Evolutionary conservation across 2,888 invertebrate genomes (phyloP).

Genomic region (Heliothis peltigera): DNA sequence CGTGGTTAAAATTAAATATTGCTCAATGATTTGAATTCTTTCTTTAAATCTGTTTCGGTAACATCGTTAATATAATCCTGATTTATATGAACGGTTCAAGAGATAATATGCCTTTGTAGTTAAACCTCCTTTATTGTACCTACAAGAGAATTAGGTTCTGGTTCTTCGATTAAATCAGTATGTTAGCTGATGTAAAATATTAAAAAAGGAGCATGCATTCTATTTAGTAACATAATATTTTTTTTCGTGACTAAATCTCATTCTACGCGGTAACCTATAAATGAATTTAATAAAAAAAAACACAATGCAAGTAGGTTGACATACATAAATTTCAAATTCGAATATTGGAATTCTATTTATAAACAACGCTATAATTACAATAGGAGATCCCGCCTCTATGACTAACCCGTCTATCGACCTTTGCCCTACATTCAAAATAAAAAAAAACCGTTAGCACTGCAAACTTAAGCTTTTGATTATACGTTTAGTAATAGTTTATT

Average conservation of each 20-base stretch:
- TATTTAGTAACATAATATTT: no score
- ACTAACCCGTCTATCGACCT: constrained; percentile 40
- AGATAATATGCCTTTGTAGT: constrained; percentile 27
- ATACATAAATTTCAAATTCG: no score
- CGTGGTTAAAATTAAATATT: constrained; percentile 39
- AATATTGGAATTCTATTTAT: no score
- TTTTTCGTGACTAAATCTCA: no score
- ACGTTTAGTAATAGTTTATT: constrained; percentile 50
- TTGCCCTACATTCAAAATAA: constrained; percentile 39
- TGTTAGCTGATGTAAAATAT: no score
- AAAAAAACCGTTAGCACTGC: constrained; percentile 39
- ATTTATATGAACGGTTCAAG: constrained; percentile 13
- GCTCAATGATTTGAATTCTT: constrained; percentile 36
- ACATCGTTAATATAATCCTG: constrained; percentile 21
- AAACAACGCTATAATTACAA: neutral
- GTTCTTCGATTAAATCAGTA: neutral
- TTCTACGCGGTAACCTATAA: no score
- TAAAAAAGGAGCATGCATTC: no score
- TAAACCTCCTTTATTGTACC: constrained; percentile 9
- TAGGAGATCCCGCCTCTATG: constrained; percentile 22
- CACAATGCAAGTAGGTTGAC: no score
- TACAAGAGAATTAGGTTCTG: neutral
- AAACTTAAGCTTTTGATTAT: constrained; percentile 46
- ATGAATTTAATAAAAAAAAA: no score
- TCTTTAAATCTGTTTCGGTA: constrained; percentile 21